Conservation (phyloP, 2,797 vertebrate genomes). For the Rachycentron canadum region DNA sequence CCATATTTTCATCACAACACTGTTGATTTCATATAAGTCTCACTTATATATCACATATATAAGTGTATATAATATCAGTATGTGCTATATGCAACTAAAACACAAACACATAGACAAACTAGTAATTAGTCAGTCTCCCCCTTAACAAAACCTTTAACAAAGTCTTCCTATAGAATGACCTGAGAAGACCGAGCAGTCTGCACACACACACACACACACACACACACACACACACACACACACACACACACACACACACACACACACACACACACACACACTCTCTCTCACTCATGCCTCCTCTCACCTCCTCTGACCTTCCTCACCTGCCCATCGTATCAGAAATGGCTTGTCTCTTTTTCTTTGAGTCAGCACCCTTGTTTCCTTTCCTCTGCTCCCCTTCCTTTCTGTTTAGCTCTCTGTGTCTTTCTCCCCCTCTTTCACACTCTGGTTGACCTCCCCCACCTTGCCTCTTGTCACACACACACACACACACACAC, state of each 20-base stretch:
- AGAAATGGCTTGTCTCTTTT: slow-evolving; percentile 69
- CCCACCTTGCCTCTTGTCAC: not conserved
- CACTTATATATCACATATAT: not conserved
- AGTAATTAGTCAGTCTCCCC: slow-evolving; percentile 54
- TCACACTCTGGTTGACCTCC: slow-evolving; percentile 30
- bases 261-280: slow-evolving; percentile 9
- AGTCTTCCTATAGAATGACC: slow-evolving; percentile 41
- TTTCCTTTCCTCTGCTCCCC: slow-evolving; percentile 39
- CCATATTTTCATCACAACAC: not conserved
- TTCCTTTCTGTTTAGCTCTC: slow-evolving; percentile 18
- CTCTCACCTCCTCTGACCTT: slow-evolving; percentile 67
- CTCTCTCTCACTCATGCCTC: not conserved
- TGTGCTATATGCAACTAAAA: not conserved
- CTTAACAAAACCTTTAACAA: slow-evolving; percentile 47
- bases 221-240: slow-evolving; percentile 12
- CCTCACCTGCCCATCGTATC: slow-evolving; percentile 61
- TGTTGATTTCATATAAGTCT: not conserved
- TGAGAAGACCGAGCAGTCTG: slow-evolving; percentile 15
- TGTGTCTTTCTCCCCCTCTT: slow-evolving; percentile 6
- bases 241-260: slow-evolving; percentile 11
- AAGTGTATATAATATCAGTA: not conserved
- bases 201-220: slow-evolving; percentile 9
- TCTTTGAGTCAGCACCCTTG: slow-evolving; percentile 72
- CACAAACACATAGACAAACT: slow-evolving; percentile 40
- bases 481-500: not conserved